phyloP scores from a whole-genome alignment of 2,113 vertebrate genomes.

The Microcebus griseorufus region DNA sequence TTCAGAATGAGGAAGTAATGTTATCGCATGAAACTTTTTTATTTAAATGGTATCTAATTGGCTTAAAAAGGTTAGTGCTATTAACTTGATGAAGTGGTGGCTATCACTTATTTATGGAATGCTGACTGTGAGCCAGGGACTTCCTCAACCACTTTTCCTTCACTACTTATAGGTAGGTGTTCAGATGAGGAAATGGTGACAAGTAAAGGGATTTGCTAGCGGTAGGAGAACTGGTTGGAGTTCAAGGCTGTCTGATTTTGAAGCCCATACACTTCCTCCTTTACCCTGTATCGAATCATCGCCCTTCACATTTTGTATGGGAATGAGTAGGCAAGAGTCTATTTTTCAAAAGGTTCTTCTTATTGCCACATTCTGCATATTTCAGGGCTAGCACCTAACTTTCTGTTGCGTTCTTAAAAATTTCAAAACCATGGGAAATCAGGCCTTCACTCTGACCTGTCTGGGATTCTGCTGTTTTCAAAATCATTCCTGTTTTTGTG shows the following conservation, averaged over 20 bases:
- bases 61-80: no score
- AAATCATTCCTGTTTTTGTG: constrained; percentile 36
- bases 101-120: no score
- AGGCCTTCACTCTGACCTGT: constrained; percentile 14
- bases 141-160: no score
- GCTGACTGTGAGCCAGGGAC: no score
- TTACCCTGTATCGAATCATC: not conserved
- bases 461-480: constrained; percentile 9
- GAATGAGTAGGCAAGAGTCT: not conserved
- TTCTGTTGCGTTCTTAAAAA: constrained; percentile 29
- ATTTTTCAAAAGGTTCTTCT: not conserved
- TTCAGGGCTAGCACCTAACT: not conserved
- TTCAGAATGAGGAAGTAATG: no score
- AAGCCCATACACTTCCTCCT: not conserved
- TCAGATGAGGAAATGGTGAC: not conserved
- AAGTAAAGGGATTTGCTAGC: no score
- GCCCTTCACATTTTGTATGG: not conserved
- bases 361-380: not conserved
- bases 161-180: no score
- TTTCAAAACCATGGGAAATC: not conserved
- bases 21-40: no score
- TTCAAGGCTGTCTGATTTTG: not conserved
- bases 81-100: no score
- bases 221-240: not conserved
- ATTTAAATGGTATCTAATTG: no score